A percentile compares a stretch with the other conserved stretches of the same genome.
phyloP scores from a whole-genome alignment of 2,797 vertebrate genomes.

The Lophius americanus region DNA sequence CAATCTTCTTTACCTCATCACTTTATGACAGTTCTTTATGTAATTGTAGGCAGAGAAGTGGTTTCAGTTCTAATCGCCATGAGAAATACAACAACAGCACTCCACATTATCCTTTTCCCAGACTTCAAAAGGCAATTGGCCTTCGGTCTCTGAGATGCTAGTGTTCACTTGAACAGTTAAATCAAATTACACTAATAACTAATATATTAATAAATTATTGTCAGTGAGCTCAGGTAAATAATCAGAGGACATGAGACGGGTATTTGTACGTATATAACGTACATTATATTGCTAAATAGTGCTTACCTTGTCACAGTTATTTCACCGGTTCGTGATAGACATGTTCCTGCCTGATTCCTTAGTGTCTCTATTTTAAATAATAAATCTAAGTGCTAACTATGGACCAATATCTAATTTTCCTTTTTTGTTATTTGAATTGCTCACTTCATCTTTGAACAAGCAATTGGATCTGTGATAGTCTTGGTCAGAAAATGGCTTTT shows the following conservation, averaged over 20 bases:
- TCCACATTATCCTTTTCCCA: slow-evolving; percentile 15
- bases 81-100: slow-evolving; percentile 26
- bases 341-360: background rate
- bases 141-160: slow-evolving; percentile 20
- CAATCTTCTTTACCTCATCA: too few relatives aligned
- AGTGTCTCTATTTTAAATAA: background rate
- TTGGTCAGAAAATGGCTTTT: background rate
- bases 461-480: too few relatives aligned
- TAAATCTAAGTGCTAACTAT: background rate
- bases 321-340: too few relatives aligned
- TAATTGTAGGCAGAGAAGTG: slow-evolving; percentile 27
- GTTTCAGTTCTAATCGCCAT: slow-evolving; percentile 24
- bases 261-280: too few relatives aligned
- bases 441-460: too few relatives aligned
- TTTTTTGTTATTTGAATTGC: too few relatives aligned
- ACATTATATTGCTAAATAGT: too few relatives aligned
- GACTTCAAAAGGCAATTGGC: slow-evolving; percentile 16
- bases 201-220: too few relatives aligned
- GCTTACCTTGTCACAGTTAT: too few relatives aligned
- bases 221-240: background rate
- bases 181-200: slow-evolving; percentile 9
- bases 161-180: slow-evolving; percentile 2
- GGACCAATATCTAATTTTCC: too few relatives aligned
- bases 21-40: slow-evolving; percentile 20
- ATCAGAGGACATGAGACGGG: too few relatives aligned